Percentiles rank a stretch among this genome's conserved stretches.
phyloP scores from a whole-genome alignment of 2,797 vertebrate genomes.

The Hylomyscus alleni region DNA sequence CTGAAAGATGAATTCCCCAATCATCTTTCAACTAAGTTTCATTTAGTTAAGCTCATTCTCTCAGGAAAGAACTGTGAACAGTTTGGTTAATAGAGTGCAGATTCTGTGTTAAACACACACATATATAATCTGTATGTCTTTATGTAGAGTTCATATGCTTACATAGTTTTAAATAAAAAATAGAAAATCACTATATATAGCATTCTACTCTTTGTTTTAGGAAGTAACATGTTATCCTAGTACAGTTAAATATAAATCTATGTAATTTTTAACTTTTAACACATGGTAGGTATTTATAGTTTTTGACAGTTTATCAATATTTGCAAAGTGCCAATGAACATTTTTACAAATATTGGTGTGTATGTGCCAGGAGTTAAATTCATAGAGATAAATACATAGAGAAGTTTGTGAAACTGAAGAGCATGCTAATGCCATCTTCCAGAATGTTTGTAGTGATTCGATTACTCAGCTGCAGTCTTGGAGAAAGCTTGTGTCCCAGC shows the following conservation, averaged over 20 bases:
- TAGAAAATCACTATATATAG: not conserved
- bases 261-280: slow-evolving; percentile 2
- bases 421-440: not conserved
- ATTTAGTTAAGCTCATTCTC: not conserved
- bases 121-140: not conserved
- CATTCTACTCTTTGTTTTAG: slow-evolving; percentile 5
- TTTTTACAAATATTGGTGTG: not conserved
- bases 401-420: not conserved
- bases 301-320: not conserved
- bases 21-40: not conserved
- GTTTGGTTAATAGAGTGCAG: not conserved
- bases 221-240: slow-evolving; percentile 20
- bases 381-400: not conserved
- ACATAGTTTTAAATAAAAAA: not conserved
- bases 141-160: not conserved
- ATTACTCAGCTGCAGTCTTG: not conserved
- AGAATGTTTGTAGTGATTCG: not conserved
- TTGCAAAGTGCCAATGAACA: not conserved
- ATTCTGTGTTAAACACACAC: not conserved
- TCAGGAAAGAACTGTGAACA: not conserved
- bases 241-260: not conserved
- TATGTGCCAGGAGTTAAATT: not conserved
- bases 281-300: not conserved
- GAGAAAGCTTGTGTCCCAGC: not conserved
- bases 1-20: not conserved